Evolutionary conservation across 1,140 invertebrate genomes (phyloP), one percentile per base, ranked within the genome.

Genomic region (Andricus grossulariae): DNA sequence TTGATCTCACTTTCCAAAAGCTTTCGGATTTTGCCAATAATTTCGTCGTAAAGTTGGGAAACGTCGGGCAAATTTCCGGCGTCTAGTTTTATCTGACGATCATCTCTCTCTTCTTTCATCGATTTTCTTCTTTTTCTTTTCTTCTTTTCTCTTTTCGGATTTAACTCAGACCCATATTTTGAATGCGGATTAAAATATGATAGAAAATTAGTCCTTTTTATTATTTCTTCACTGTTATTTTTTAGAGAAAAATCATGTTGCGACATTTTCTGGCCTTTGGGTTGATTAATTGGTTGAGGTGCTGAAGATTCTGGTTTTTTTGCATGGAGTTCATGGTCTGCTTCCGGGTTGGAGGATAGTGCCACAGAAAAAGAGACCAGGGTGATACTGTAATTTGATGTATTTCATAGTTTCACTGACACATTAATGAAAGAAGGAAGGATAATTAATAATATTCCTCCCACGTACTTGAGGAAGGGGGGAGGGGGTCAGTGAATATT

Each of bases 351-450:
- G 7, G 60, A 74, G 51, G 76, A 76, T 11, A 71, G 55, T 12
- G 54, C 32, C 10, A 50, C 55, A 50, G 73, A 76, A 55, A 84
- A 70, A 54, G 77, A 79, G 51, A 71, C 80, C 54, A 83, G 25
- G 49, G 84, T 21, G 32, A 84, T 54, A 39, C 84, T 85, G 75
- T 11, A 74, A 80, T 32, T 54, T 54, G 4, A 54, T 71, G 16
- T n/a, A 71, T 54, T 45, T 11, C 10, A 45, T 45, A 45, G 7
- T 45, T 45, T 10, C 10, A 45, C 0, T 45, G 7, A 45, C 10
- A 11, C 0, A 32, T 32, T 0, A 45, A 11, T 45, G 7, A 45
- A 45, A 11, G 8, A 45, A 45, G 7, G 10, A 45, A 45, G 10
- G 10, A 32, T 32, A 32, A 32, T 32, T 32, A 32, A 32, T 32